Evolutionary conservation across 2,888 invertebrate species (phyloP), one percentile per base, ranked within the genome.

Genomic region (Leptothorax acervorum): DNA sequence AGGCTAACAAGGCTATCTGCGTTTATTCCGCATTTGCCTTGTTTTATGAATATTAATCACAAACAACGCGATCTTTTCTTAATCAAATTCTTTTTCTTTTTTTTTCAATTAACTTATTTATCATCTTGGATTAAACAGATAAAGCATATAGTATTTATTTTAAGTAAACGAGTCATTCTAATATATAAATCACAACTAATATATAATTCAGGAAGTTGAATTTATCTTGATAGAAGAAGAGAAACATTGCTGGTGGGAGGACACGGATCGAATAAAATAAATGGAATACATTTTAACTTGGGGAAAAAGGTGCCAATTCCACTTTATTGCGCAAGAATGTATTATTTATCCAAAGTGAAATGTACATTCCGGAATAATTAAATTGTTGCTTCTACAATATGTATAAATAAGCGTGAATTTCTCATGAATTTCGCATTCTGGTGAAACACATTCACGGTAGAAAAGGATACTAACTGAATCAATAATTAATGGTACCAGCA

Each of bases 401-500:
- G 11, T 15, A 55, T 23, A 23, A 23, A 55, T 39, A 42, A 28
- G n/a, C 28, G 39, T 55, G 12, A 66, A 63, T 65, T 31, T 45
- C 42, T 66, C 18, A 66, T 23, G 23, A 35, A 35, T 35, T 35
- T 35, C 4, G 55, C 8, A 51, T 51, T 3, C 5, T 39, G 39
- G 39, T 23, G 63, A 48, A 45, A 62, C n/a, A 9, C 23, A 39
- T 63, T 18, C 28, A 18, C 18, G 6, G 9, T 45, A n/a, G 12
- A 57, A 45, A 55, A 45, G 11, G 55, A 57, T 42, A 68, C 0
- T 31, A n/a, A 53, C 39, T 28, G 18, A 55, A 68, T 79, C 45
- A 31, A 79, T 79, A 79, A 45, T 57, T 79, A 60, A 48, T 57
- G 57, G 57, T 18, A 18, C 15, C n/a, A 12, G 42, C 45, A 60